Conservation (phyloP, 1,140 invertebrate species). For the Manduca sexta region DNA sequence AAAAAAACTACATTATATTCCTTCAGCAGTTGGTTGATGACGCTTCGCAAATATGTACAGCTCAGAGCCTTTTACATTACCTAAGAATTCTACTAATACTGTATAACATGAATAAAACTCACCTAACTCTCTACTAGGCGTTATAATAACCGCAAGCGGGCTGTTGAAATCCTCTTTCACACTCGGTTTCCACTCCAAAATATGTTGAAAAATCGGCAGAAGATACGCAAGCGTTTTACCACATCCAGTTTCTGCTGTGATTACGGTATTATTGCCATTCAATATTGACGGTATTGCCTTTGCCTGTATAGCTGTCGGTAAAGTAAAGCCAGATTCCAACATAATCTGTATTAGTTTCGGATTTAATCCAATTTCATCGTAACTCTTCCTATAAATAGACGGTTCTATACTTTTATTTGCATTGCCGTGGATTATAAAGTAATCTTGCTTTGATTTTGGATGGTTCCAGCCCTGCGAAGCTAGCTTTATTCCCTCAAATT, state of each 20-base stretch:
- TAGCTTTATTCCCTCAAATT: slow-evolving; percentile 80
- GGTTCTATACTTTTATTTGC: slow-evolving; percentile 54
- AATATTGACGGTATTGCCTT: slow-evolving; percentile 77
- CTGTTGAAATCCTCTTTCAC: slow-evolving; percentile 73
- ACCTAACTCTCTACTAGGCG: slow-evolving; percentile 87
- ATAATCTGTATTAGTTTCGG: slow-evolving; percentile 75
- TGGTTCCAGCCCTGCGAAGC: slow-evolving; percentile 87
- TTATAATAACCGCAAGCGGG: slow-evolving; percentile 85
- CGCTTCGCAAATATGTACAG: no score
- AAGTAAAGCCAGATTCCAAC: slow-evolving; percentile 65
- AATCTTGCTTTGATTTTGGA: slow-evolving; percentile 83
- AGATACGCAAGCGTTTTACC: slow-evolving; percentile 95
- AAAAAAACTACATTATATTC: no score
- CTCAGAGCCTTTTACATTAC: no score
- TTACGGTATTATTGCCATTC: slow-evolving; percentile 78
- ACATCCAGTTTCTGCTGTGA: slow-evolving; percentile 94
- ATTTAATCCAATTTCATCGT: slow-evolving; percentile 74
- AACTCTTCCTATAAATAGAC: slow-evolving; percentile 54
- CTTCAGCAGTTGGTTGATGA: no score
- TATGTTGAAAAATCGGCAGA: slow-evolving; percentile 85
- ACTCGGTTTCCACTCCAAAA: slow-evolving; percentile 74
- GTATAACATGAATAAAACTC: no score
- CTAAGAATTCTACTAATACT: no score
- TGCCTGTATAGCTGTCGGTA: slow-evolving; percentile 81
- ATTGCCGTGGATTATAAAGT: slow-evolving; percentile 81